A percentile compares a stretch with the other conserved stretches of the same genome.
phyloP scores from a whole-genome alignment of 1,140 invertebrate species.

The Campoletis sonorensis region DNA sequence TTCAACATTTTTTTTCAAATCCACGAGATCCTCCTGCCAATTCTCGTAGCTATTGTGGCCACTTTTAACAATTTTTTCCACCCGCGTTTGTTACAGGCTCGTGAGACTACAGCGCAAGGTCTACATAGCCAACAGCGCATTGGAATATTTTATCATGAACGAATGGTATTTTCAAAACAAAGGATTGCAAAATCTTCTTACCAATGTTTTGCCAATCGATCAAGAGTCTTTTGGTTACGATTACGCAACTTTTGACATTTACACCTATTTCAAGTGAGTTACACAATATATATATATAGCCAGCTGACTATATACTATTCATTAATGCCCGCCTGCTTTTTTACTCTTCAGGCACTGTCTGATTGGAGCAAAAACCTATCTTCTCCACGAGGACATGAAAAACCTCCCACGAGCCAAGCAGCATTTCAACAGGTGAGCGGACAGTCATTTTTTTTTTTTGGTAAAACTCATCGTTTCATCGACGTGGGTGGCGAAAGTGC shows the following conservation, averaged over 20 bases:
- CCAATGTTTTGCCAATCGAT: constrained; percentile 80
- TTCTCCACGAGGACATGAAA: constrained; percentile 78
- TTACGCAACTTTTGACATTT: constrained; percentile 58
- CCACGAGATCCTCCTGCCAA: too few relatives aligned
- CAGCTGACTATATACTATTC: too few relatives aligned
- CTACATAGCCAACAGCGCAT: constrained; percentile 84
- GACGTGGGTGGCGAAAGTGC: too few relatives aligned
- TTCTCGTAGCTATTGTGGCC: too few relatives aligned
- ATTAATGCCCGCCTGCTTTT: too few relatives aligned
- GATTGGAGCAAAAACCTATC: constrained; percentile 77
- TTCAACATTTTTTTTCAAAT: too few relatives aligned
- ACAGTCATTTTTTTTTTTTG: constrained; percentile 36
- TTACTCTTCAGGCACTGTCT: constrained; percentile 76
- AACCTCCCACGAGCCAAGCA: constrained; percentile 71
- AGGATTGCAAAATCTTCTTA: constrained; percentile 82
- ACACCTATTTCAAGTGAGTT: constrained; percentile 65
- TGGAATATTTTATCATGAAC: constrained; percentile 88
- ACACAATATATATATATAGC: not conserved
- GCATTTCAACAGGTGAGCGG: constrained; percentile 75
- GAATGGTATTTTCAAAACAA: constrained; percentile 89
- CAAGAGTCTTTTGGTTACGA: constrained; percentile 80
- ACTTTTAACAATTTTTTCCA: not conserved
- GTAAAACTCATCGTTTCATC: too few relatives aligned
- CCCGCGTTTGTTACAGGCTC: constrained; percentile 82
- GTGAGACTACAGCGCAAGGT: constrained; percentile 88